phyloP scores from a whole-genome alignment of 2,888 invertebrate genomes.

The Lydus trimaculatus region DNA sequence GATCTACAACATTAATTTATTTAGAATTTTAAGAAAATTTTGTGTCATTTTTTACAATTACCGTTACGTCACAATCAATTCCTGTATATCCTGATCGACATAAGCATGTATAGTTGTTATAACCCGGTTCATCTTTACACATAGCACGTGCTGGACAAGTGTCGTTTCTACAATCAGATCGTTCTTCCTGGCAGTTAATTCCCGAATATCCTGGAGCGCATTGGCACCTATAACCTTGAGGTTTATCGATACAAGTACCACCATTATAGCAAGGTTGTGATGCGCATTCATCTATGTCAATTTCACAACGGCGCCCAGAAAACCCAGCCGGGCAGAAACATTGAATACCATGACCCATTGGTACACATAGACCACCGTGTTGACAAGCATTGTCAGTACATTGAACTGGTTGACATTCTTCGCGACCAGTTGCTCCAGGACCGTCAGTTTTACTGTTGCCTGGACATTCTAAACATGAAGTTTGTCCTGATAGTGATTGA shows the following conservation, averaged over 20 bases:
- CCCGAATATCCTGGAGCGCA: conserved; percentile 89
- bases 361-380: conserved; percentile 89
- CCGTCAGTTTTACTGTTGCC: conserved; percentile 87
- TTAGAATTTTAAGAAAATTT: not conserved
- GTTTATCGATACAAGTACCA: conserved; percentile 89
- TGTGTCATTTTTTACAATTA: conserved; percentile 52
- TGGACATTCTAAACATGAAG: conserved; percentile 88
- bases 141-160: conserved; percentile 96
- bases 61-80: conserved; percentile 87
- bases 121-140: conserved; percentile 95
- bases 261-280: conserved; percentile 95
- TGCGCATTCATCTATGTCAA: conserved; percentile 94
- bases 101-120: conserved; percentile 88
- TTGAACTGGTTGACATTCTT: conserved; percentile 86
- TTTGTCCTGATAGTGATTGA: conserved; percentile 85
- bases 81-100: conserved; percentile 96
- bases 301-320: conserved; percentile 91
- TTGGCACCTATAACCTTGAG: conserved; percentile 91
- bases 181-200: conserved; percentile 94
- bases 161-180: conserved; percentile 85
- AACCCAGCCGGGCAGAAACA: conserved; percentile 96
- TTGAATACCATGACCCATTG: conserved; percentile 85
- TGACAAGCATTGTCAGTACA: conserved; percentile 89
- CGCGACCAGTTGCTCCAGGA: conserved; percentile 79
- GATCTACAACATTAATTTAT: conserved; percentile 65